Conservation (phyloP, 1,140 invertebrate genomes). For the Pachypeltis micranthus region DNA sequence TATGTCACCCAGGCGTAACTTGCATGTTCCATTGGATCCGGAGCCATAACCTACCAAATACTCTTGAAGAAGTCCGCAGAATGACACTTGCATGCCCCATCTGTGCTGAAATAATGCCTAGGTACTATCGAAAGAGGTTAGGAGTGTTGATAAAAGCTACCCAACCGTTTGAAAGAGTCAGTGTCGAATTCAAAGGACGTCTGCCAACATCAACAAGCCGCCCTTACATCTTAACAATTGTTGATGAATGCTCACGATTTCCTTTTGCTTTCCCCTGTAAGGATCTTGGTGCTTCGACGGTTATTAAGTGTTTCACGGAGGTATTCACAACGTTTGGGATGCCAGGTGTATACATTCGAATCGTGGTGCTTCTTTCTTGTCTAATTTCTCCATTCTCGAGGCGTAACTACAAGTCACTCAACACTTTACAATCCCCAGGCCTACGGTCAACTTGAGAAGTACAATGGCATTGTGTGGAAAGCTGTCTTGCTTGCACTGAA, state of each 20-base stretch:
- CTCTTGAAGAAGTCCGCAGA: background rate
- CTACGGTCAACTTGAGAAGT: conserved; percentile 19
- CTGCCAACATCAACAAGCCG: conserved; percentile 24
- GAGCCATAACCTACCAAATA: conserved; percentile 17
- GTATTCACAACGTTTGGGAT: conserved; percentile 26
- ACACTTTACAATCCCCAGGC: conserved; percentile 22
- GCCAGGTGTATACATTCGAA: conserved; percentile 26
- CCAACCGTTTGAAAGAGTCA: conserved; percentile 26
- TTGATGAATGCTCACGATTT: conserved; percentile 32
- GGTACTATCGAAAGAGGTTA: conserved; percentile 17
- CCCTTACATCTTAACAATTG: conserved; percentile 27
- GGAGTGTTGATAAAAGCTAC: conserved; percentile 27
- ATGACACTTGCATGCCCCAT: conserved; percentile 15
- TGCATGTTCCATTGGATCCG: conserved; percentile 24
- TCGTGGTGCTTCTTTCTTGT: conserved; percentile 24
- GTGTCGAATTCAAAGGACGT: conserved; percentile 31
- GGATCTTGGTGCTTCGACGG: conserved; percentile 21
- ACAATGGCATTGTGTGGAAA: conserved; percentile 24
- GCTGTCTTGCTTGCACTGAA: background rate
- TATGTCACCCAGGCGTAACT: conserved; percentile 26
- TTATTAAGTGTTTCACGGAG: conserved; percentile 25
- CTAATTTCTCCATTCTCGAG: conserved; percentile 13
- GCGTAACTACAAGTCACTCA: conserved; percentile 21
- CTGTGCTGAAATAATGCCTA: conserved; percentile 25
- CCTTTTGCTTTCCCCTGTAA: conserved; percentile 27